Percentiles rank a stretch among this genome's conserved stretches.
Evolutionary conservation across 2,888 invertebrate genomes (phyloP).

Genomic region (Netelia melanura): DNA sequence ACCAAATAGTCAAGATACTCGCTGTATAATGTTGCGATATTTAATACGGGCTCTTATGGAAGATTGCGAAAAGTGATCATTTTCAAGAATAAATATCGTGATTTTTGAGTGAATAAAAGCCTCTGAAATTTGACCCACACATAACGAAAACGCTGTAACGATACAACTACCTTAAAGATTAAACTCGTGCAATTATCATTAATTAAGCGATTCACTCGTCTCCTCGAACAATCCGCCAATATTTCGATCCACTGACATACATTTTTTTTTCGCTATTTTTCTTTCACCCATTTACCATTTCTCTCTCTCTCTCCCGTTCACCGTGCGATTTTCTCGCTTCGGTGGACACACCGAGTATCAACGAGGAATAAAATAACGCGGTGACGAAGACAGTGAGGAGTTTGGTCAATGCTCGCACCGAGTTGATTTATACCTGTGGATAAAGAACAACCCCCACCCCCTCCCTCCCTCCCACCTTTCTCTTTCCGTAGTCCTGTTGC

Average conservation of each 20-base stretch:
- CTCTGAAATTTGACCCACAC: too few species aligned
- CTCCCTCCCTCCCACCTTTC: constrained; percentile 54
- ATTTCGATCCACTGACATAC: not conserved
- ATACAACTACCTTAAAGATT: too few species aligned
- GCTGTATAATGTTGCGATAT: too few species aligned
- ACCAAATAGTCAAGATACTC: too few species aligned
- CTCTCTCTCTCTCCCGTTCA: too few species aligned
- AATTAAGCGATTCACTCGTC: constrained; percentile 34
- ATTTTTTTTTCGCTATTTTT: constrained; percentile 7
- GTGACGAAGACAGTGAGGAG: constrained; percentile 39
- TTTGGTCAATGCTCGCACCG: constrained; percentile 63
- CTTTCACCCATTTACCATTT: too few species aligned
- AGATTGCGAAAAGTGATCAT: too few species aligned
- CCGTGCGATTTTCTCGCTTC: constrained; percentile 4
- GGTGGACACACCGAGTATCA: constrained; percentile 4
- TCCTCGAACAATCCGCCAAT: constrained; percentile 21
- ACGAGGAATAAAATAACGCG: constrained; percentile 49
- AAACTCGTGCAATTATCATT: constrained; percentile 72
- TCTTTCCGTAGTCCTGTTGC: constrained; percentile 63
- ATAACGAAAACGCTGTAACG: too few species aligned
- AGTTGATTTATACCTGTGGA: constrained; percentile 81
- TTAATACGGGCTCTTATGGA: too few species aligned
- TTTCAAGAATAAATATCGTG: too few species aligned
- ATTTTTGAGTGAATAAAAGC: too few species aligned
- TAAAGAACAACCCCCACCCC: constrained; percentile 69